Evolutionary conservation across 2,888 invertebrate genomes (phyloP), one percentile per base, ranked within the genome.

Genomic region (Eudasyphora cyanicolor): DNA sequence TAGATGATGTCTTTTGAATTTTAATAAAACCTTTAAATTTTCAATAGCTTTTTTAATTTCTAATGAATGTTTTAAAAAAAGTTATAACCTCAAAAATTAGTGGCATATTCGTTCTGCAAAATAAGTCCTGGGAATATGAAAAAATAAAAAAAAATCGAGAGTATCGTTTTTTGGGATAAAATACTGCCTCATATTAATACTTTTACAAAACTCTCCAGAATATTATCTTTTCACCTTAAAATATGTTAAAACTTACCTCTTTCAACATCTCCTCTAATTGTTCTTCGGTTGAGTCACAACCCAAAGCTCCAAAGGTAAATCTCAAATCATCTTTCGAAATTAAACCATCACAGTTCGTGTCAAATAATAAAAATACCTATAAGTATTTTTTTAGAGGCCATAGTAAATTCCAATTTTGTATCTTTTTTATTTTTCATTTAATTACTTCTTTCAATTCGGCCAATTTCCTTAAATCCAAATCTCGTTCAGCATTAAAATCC

Each of bases 331-430:
- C 93, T 87, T 93, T 93, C 87, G 94, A 94, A 84, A 95, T 94
- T 87, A 94, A 93, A 0, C 95, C 95, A 87, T 95, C 95, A 27
- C 94, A 93, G 86, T 95, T 93, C 89, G 95, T 91, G 86, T 95
- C 95, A 85, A 95, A 94, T 4, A 95, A 92, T 57, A 94, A 91
- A 88, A 95, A 95, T 1, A 94, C 94, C 95, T 95, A 88, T 5
- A 45, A 14, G 75, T 24, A 79, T 54, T 67, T 42, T 45, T 12
- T 5, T 6, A 62, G 17, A 0, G 12, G 2, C 27, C 14, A 49
- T 38, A n/a, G 4, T 8, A 60, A 19, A 42, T 57, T 6, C 21
- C 14, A 12, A 1, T 24, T 45, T 14, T 19, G 49, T 24, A 6
- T 57, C 73, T 17, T 74, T 35, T 69, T 21, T n/a, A 10, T 19